A percentile compares a stretch with the other conserved stretches of the same genome.
Evolutionary conservation across 2,888 invertebrate species (phyloP).

Genomic region (Athetis lepigone): DNA sequence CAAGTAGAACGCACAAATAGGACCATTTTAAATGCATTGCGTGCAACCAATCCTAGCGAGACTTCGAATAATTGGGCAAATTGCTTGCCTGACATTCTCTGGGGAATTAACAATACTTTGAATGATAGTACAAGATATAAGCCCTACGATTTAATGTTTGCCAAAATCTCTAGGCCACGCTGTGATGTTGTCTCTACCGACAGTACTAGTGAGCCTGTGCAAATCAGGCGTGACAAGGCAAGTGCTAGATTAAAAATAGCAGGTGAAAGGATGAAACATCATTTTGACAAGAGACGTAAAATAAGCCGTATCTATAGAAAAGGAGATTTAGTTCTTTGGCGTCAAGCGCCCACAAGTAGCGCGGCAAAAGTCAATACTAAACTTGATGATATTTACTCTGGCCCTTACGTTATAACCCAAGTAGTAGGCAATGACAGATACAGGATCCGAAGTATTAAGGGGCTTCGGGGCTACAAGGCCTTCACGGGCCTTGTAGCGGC

Average conservation of each 20-base stretch:
- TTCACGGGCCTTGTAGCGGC: slow-evolving; percentile 19
- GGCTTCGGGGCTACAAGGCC: slow-evolving; percentile 49
- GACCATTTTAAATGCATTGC: no score
- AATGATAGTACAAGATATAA: slow-evolving; percentile 46
- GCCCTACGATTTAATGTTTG: slow-evolving; percentile 60
- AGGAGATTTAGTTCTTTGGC: slow-evolving; percentile 23
- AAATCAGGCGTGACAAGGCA: slow-evolving; percentile 1
- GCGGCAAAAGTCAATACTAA: slow-evolving; percentile 14
- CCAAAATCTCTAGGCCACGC: slow-evolving; percentile 26
- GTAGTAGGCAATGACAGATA: slow-evolving; percentile 63
- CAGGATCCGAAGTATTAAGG: slow-evolving; percentile 60
- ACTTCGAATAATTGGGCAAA: slow-evolving; percentile 60
- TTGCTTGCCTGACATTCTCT: slow-evolving; percentile 47
- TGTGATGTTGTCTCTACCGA: not conserved
- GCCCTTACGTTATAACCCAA: slow-evolving; percentile 58
- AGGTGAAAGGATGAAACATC: slow-evolving; percentile 14
- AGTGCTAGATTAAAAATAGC: not conserved
- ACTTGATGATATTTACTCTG: slow-evolving; percentile 58
- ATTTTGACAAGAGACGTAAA: slow-evolving; percentile 24
- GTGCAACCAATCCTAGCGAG: slow-evolving; percentile 53
- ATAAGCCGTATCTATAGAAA: slow-evolving; percentile 10
- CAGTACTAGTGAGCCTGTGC: not conserved
- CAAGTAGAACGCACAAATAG: slow-evolving; percentile 62
- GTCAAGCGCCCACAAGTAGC: slow-evolving; percentile 13
- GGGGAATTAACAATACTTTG: slow-evolving; percentile 60